Base-by-base conservation (phyloP, 2,113 vertebrate genomes). In the Maccullochella peelii region DNA sequence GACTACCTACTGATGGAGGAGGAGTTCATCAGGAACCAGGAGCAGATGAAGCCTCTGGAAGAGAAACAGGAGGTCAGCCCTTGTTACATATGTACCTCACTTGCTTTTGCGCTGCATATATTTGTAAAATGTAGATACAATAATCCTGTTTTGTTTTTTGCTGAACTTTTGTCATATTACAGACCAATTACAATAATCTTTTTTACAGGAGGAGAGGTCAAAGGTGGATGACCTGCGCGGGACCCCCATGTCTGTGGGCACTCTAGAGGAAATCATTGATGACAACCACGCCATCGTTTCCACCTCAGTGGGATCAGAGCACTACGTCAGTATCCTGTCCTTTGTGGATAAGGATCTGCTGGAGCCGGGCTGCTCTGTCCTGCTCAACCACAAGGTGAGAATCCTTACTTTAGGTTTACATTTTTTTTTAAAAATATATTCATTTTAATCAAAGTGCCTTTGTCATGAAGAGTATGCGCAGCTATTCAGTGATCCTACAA, bases 1-100 rank as follows among this genome's bases (percentile, higher is more conserved):
- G 98, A 99, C 88, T 99, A 99, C 5, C 96, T 99, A 27, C 93
- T 99, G 79, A 99, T 99, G 98, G 98, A 99, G 85, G 98, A 99
- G 87, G 98, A 99, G 83, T 99, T 99, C 91, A 99, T 99, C 92
- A 95, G 98, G 85, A 99, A 99, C 88, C 98, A 99, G 94, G 98
- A 99, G 86, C 98, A 99, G 77, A 99, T 99, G 98, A 99, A 99
- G 89, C 98, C 98, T 21, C 91, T 99, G 84, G 98, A 99, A 92
- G 98, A 99, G 93, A 99, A 99, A 84, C 98, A 99, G 86, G 98
- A 99, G 97, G 98, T 98, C 20, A 65, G 90, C 10, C 8, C 1
- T 65, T 7, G 1, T 44, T 12, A 2, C 21, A 1, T 0, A 15
- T 25, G 5, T 25, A 2, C 7, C 27, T 30, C 27, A 23, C 3